These are phyloP conservation scores for Sinhomidia bicolor DNA, from an alignment of 2,888 invertebrate genomes.

Conservation along the genomic window DNA sequence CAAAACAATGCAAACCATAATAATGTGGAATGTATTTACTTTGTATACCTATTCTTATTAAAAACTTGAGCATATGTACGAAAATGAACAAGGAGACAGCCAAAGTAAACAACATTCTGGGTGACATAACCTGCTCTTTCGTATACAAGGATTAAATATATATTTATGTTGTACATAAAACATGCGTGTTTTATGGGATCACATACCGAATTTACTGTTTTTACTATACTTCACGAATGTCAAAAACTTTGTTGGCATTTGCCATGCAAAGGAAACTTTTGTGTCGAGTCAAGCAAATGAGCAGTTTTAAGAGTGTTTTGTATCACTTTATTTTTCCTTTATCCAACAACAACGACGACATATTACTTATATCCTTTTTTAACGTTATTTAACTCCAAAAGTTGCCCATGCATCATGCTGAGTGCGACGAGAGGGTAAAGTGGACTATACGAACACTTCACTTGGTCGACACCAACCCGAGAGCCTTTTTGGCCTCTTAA, in stretches of 20 bases:
- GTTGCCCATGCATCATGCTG: background rate
- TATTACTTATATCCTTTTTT: background rate
- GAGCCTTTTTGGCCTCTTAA: constrained; percentile 3
- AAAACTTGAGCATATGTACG: no score
- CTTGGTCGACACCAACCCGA: background rate
- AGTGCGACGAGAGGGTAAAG: background rate
- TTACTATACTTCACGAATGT: constrained; percentile 46
- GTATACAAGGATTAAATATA: background rate
- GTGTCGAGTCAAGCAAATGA: background rate
- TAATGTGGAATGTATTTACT: no score
- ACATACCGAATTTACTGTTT: constrained; percentile 47
- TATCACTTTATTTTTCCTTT: constrained; percentile 20
- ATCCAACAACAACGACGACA: background rate
- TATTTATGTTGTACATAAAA: background rate
- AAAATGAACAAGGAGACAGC: no score
- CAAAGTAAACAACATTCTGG: no score
- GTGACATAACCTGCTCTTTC: background rate
- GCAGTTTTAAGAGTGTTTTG: background rate
- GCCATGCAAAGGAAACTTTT: constrained; percentile 19
- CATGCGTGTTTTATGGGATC: constrained; percentile 46
- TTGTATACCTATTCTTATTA: no score
- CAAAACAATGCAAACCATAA: no score
- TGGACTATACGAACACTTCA: background rate
- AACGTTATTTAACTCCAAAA: background rate
- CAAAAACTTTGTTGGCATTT: constrained; percentile 45